Base-by-base conservation (phyloP, 2,113 vertebrate species). In the Psephotus haematonotus region DNA sequence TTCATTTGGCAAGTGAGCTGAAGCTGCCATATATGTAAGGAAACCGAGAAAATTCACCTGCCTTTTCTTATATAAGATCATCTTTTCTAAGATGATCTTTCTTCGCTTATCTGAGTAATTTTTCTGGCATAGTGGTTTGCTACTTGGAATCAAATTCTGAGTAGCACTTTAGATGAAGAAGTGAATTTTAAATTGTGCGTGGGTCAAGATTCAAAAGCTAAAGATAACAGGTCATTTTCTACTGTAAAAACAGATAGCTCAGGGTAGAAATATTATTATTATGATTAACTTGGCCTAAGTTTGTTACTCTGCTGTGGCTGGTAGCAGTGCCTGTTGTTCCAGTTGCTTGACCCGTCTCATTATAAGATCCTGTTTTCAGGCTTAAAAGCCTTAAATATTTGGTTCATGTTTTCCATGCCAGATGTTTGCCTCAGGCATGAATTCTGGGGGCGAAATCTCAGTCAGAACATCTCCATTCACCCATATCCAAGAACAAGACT, bases 361-460 rank as follows among this genome's bases (percentile, higher is more conserved):
- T 17, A 17, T 92, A 89, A 87, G 74, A 89, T 91, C 25, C 31
- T 85, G 31, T 68, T 92, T 91, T 91, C 75, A 76, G 62, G 31
- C 76, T 44, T 79, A 85, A 68, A 90, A 68, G 19, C 63, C 65
- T 55, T 35, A 91, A 78, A 39, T 57, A 7, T 87, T 87, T 75
- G 35, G 16, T 95, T 93, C 57, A 71, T 78, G 69, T 93, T 96
- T 94, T 68, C 65, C 44, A 5, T 63, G 37, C 52, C 75, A 91
- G 78, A 69, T 87, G 70, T 95, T 84, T 80, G 67, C 84, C 75
- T 95, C 28, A 19, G 93, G 82, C 89, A 20, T 76, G 57, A 85
- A 43, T 79, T 89, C 65, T 69, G 43, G 13, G 16, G 44, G 65
- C 65, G 11, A 89, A 87, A 79, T 65, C 90, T 91, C 53, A 76